These are phyloP conservation scores for Drosophila insularis DNA, from an alignment of 1,140 invertebrate species.

Conservation along the genomic window DNA sequence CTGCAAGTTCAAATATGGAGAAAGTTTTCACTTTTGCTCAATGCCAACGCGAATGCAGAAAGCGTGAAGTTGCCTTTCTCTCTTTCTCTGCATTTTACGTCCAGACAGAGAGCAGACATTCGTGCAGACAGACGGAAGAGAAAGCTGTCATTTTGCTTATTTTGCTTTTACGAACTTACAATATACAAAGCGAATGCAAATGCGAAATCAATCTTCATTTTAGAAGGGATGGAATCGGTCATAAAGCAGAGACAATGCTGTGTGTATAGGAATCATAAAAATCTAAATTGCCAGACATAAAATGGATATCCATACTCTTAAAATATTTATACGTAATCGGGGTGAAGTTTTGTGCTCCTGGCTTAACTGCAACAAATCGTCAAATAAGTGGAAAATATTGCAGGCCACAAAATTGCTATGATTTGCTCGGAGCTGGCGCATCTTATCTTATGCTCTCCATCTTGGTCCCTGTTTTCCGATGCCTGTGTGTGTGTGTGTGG, in stretches of 20 bases:
- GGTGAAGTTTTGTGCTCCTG: conserved; percentile 1
- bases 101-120: conserved; percentile 61
- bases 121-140: conserved; percentile 22
- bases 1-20: conserved; percentile 53
- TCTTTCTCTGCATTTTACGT: background rate
- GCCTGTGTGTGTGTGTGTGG: background rate
- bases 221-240: conserved; percentile 60
- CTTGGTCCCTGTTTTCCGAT: too few relatives aligned
- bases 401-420: conserved; percentile 70
- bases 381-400: conserved; percentile 80
- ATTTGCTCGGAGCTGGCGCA: conserved; percentile 6
- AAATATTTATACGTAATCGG: conserved; percentile 42
- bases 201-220: conserved; percentile 67
- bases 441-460: conserved; percentile 34
- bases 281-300: conserved; percentile 70
- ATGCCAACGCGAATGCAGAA: background rate
- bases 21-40: conserved; percentile 65
- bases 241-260: conserved; percentile 46
- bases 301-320: conserved; percentile 28
- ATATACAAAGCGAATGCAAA: conserved; percentile 48
- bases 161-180: conserved; percentile 41
- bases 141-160: conserved; percentile 6
- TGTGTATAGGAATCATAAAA: conserved; percentile 63
- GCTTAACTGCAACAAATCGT: conserved; percentile 75
- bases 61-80: conserved; percentile 17